phyloP scores from a whole-genome alignment of 1,140 invertebrate species.

The Conus ventricosus region DNA sequence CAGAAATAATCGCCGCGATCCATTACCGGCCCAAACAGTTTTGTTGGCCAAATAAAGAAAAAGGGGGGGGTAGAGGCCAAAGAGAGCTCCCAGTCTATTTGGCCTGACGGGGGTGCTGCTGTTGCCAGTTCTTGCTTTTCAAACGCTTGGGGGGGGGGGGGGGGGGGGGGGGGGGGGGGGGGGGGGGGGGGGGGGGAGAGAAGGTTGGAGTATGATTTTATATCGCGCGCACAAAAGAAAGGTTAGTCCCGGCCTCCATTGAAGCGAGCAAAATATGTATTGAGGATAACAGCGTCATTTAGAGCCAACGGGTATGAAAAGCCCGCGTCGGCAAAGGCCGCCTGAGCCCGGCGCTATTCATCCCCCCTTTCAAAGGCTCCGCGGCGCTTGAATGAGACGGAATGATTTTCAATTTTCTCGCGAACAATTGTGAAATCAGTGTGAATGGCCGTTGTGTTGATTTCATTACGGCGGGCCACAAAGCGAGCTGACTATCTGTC shows the following conservation, averaged over 20 bases:
- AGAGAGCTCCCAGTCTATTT: slow-evolving; percentile 24
- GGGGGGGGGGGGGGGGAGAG: not conserved
- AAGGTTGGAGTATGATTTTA: slow-evolving; percentile 41
- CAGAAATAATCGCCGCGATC: slow-evolving; percentile 3
- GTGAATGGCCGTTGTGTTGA: slow-evolving; percentile 66
- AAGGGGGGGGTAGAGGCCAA: not conserved
- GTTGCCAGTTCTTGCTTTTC: not conserved
- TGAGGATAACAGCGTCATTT: slow-evolving; percentile 48
- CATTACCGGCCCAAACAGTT: slow-evolving; percentile 3
- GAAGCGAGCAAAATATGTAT: slow-evolving; percentile 39
- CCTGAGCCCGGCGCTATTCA: slow-evolving; percentile 39
- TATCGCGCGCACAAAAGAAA: slow-evolving; percentile 37
- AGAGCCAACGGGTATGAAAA: slow-evolving; percentile 61
- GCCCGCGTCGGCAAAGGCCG: slow-evolving; percentile 21
- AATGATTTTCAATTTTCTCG: slow-evolving; percentile 73
- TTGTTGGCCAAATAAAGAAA: not conserved
- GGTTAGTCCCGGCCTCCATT: slow-evolving; percentile 34
- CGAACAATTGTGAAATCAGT: slow-evolving; percentile 67
- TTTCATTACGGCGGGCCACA: slow-evolving; percentile 68
- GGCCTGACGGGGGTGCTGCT: not conserved
- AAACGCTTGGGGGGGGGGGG: not conserved
- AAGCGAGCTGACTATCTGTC: slow-evolving; percentile 64
- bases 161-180: not conserved
- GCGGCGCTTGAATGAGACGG: slow-evolving; percentile 57
- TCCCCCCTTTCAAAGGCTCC: slow-evolving; percentile 44